phyloP scores from a whole-genome alignment of 2,797 vertebrate genomes.

The Oophaga sylvatica region DNA sequence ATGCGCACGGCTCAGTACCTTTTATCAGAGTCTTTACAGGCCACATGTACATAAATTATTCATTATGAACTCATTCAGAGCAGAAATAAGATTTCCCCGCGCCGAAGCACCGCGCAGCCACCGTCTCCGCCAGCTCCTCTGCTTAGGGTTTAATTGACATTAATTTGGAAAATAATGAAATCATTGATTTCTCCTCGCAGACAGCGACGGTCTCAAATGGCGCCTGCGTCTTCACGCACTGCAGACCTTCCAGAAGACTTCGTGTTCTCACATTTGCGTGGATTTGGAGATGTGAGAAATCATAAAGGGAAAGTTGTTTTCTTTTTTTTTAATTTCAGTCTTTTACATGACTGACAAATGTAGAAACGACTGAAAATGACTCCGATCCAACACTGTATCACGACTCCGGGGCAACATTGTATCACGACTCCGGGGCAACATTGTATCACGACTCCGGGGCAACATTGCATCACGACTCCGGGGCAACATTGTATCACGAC shows the following conservation, averaged over 20 bases:
- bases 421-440: too few relatives aligned
- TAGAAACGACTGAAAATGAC: not conserved
- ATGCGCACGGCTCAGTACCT: not conserved
- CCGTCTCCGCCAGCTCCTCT: not conserved
- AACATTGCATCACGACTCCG: too few relatives aligned
- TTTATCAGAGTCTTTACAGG: not conserved
- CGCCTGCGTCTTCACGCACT: constrained; percentile 13
- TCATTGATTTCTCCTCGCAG: constrained; percentile 15
- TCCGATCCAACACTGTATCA: not conserved
- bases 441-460: too few relatives aligned
- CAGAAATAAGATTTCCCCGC: constrained; percentile 7
- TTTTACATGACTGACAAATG: not conserved
- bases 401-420: too few relatives aligned
- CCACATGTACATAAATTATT: constrained; percentile 26
- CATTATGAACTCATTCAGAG: not conserved
- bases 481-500: too few relatives aligned
- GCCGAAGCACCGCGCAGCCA: not conserved
- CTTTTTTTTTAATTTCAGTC: not conserved
- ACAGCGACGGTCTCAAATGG: not conserved
- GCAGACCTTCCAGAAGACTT: not conserved
- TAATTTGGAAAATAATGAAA: constrained; percentile 19
- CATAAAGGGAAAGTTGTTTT: not conserved
- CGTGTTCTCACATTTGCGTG: not conserved
- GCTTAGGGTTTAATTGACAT: constrained; percentile 23
- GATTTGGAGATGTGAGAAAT: not conserved